phyloP scores from a whole-genome alignment of 2,113 vertebrate species.

The Physeter macrocephalus region DNA sequence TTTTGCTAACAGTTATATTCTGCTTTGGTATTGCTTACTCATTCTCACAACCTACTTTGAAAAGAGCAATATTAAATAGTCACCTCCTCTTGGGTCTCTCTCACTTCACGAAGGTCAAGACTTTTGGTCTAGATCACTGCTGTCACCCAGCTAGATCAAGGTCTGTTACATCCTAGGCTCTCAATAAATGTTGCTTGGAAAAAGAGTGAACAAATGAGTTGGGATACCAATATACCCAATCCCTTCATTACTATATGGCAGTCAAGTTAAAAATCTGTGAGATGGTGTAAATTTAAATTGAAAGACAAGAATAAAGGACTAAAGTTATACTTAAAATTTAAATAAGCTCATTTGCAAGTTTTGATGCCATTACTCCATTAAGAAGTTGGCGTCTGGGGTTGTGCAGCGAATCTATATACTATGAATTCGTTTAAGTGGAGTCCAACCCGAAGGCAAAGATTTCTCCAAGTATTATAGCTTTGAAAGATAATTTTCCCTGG shows the following conservation, averaged over 20 bases:
- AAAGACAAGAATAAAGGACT: neutral
- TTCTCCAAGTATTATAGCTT: neutral
- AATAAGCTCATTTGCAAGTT: neutral
- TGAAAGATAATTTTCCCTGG: neutral
- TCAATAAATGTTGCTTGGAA: neutral
- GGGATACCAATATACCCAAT: neutral
- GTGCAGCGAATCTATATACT: neutral
- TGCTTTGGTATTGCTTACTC: neutral
- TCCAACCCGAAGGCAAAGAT: neutral
- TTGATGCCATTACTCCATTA: neutral
- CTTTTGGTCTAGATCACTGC: neutral
- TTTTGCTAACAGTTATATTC: neutral
- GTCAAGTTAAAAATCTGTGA: neutral
- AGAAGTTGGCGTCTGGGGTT: neutral
- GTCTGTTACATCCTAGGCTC: neutral
- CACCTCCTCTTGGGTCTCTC: neutral
- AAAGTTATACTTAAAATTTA: neutral
- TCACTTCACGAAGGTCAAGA: neutral
- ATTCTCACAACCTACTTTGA: neutral
- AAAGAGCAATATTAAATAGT: neutral
- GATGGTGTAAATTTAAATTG: neutral
- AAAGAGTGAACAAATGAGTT: neutral
- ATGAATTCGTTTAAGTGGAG: neutral
- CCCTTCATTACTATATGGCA: neutral
- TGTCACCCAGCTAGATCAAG: neutral